Base-by-base conservation (phyloP, 2,888 invertebrate species). In the Sisyra terminalis region DNA sequence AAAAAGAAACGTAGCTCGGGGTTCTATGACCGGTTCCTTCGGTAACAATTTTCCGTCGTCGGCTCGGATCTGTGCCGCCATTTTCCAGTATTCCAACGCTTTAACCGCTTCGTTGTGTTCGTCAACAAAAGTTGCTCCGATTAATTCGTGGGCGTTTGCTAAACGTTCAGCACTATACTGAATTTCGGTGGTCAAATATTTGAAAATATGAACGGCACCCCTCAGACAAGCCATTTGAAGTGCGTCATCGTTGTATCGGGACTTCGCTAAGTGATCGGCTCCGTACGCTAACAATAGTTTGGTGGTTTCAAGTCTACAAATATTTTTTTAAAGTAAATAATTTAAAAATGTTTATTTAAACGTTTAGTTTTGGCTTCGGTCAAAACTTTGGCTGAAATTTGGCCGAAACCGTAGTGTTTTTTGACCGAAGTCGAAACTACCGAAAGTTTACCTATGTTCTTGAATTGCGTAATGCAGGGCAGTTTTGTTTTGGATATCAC, bases 381-480 rank as follows among this genome's bases (percentile, higher is more conserved):
- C 8, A 9, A 10, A 10, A 9, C 8, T 10, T 9, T 29, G 8
- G 8, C 30, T 29, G 30, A 29, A 29, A 29, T 9, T 29, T 9
- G 30, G 10, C 10, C 30, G 30, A 9, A 29, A 8, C 8, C 8
- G 7, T 34, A 9, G 13, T 34, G 11, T 34, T 11, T n/a, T 34
- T 11, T 34, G 8, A 7, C 3, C 10, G n/a, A n/a, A n/a, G n/a
- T n/a, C n/a, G n/a, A 24, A 7, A 24, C 7, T 24, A 24, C 5
- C 7, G 7, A 5, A 36, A 24, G 9, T 11, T 41, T 50, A 67
- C 67, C 75, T 75, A 56, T 81, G 80, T 61, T 84, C 80, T 54
- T 81, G 81, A 52, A 90, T 84, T n/a, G 92, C 88, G 67, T 93
- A 92, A 67, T 92, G 92, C 53, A 92, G 69, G 44, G 90, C 90